Conservation (phyloP, 1,140 invertebrate species). For the Ooceraea biroi region DNA sequence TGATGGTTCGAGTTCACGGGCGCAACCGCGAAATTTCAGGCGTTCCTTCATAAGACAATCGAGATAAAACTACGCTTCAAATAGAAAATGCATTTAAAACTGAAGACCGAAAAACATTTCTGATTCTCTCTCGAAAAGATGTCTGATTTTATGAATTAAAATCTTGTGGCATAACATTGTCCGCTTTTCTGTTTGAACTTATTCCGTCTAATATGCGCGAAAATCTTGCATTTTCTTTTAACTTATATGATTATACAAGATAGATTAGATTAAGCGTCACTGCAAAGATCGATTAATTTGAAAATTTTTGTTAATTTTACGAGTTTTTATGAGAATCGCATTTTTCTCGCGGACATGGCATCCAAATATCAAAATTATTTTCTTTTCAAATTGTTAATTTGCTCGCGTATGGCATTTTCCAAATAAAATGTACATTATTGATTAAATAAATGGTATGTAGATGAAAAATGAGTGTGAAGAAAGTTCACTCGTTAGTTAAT, state of each 20-base stretch:
- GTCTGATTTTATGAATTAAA: background rate
- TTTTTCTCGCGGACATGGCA: background rate
- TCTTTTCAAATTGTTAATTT: background rate
- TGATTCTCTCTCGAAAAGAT: background rate
- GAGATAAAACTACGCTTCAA: background rate
- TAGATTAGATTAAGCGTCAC: conserved; percentile 12
- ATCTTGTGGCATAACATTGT: background rate
- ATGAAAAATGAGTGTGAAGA: conserved; percentile 7
- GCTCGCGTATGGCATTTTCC: background rate
- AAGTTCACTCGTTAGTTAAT: background rate
- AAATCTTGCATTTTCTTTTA: background rate
- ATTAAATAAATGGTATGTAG: background rate
- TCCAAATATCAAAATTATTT: background rate
- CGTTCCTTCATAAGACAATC: background rate
- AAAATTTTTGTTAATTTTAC: background rate
- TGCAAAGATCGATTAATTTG: background rate
- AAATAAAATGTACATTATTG: conserved; percentile 12
- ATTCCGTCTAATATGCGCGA: too few species aligned
- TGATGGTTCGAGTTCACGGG: conserved; percentile 8
- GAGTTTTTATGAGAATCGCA: background rate
- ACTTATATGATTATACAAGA: conserved; percentile 1
- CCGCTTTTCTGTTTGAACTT: background rate
- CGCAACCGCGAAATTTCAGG: background rate
- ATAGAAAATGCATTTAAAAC: background rate
- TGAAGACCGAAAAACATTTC: background rate